Percentiles rank a stretch among this genome's conserved stretches.
phyloP scores from a whole-genome alignment of 2,888 invertebrate genomes.

The Balanococcus diminutus region DNA sequence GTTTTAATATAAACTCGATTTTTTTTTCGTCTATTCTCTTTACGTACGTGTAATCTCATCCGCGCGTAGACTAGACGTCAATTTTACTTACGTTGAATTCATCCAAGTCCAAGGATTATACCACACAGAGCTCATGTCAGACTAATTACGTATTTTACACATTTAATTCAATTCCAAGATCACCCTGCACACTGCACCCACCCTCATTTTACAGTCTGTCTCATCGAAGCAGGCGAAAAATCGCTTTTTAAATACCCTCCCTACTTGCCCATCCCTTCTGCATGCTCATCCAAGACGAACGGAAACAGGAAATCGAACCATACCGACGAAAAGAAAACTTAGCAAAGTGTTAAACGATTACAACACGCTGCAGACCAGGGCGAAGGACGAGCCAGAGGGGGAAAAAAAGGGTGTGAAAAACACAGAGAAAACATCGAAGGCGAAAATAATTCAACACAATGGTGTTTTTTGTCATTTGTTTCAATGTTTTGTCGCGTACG shows the following conservation, averaged over 20 bases:
- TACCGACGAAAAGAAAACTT: not conserved
- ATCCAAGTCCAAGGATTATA: not conserved
- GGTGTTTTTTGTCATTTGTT: slow-evolving; percentile 47
- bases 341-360: slow-evolving; percentile 1
- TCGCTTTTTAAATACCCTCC: not conserved
- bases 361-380: not conserved
- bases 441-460: slow-evolving; percentile 44
- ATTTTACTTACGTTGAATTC: not conserved
- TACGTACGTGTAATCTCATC: not conserved
- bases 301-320: not conserved
- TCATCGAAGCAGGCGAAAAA: not conserved
- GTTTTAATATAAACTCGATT: not conserved
- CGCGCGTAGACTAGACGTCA: no score
- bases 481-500: not conserved
- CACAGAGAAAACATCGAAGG: not conserved
- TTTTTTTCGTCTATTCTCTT: not conserved
- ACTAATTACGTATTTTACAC: not conserved
- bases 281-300: not conserved
- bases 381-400: no score
- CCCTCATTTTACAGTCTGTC: no score
- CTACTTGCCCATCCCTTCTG: not conserved
- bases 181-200: no score
- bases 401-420: not conserved
- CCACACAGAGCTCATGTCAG: not conserved
- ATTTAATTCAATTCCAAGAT: not conserved